Evolutionary conservation across 2,113 vertebrate genomes (phyloP).

Genomic region (Mungos mungo): DNA sequence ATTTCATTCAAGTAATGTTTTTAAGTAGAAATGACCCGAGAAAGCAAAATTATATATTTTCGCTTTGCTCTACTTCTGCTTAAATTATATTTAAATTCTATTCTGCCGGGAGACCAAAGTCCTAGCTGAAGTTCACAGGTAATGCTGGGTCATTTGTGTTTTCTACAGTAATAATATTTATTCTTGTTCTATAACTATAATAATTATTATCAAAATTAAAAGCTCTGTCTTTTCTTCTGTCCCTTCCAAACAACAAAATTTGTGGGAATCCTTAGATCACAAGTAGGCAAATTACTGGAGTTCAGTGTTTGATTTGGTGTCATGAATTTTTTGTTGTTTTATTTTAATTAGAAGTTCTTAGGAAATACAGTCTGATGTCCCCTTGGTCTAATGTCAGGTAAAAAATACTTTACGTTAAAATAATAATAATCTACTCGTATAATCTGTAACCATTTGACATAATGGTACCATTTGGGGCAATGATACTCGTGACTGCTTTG

Average conservation of each 20-base stretch:
- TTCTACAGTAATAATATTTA: conserved; percentile 68
- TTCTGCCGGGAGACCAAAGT: conserved; percentile 67
- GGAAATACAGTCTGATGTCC: conserved; percentile 63
- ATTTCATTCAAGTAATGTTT: conserved; percentile 74
- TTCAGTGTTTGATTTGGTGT: conserved; percentile 45
- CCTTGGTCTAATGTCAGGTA: not conserved
- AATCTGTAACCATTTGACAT: conserved; percentile 57
- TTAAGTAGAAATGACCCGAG: conserved; percentile 75
- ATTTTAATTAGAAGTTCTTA: conserved; percentile 63
- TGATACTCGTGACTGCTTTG: conserved; percentile 66
- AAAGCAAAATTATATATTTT: conserved; percentile 64
- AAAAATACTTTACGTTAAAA: conserved; percentile 72
- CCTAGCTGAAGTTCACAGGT: conserved; percentile 67
- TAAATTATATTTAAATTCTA: conserved; percentile 70
- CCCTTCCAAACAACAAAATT: conserved; percentile 78
- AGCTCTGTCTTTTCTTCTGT: conserved; percentile 32
- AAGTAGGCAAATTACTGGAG: conserved; percentile 66
- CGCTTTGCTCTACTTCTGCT: conserved; percentile 72
- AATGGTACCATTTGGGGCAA: not conserved
- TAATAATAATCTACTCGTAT: conserved; percentile 61
- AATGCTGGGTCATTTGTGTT: conserved; percentile 60
- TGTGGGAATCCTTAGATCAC: conserved; percentile 69
- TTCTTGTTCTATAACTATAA: conserved; percentile 62
- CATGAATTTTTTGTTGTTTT: conserved; percentile 4
- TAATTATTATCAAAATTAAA: conserved; percentile 81